Base-by-base conservation (phyloP, 2,888 invertebrate genomes). In the Lacanobia oleracea region DNA sequence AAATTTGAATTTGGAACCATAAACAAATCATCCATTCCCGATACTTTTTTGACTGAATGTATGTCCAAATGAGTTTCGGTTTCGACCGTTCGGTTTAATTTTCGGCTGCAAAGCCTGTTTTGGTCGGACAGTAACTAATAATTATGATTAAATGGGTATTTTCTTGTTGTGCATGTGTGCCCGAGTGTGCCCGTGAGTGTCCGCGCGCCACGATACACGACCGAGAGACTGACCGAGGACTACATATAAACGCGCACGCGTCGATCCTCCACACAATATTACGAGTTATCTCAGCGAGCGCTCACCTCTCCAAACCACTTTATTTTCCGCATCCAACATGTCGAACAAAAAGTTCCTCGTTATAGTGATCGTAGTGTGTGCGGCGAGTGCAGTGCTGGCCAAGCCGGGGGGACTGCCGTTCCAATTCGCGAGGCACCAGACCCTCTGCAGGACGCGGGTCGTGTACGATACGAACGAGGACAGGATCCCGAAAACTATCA, bases 401-500 rank as follows among this genome's bases (percentile, higher is more conserved):
- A 61, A 57, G 27, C 67, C 79, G n/a, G 64, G 53, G 67, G 68
- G 73, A 54, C 61, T 77, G 67, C 1, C 6, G 5, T 61, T 82
- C 9, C 18, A 54, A 2, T 27, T 57, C 21, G 69, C 64, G 37
- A 59, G 43, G 37, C 21, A 75, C 60, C 67, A 68, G 57, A 76
- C 82, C 50, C 77, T 87, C 54, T 86, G 87, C 54, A 73, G 72
- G n/a, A 75, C 78, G n/a, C 66, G 43, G 56, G 88, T 92, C 79
- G 77, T 77, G 9, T 82, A 86, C 73, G 87, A 93, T 86, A 81
- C 75, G 16, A 67, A 91, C 83, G 72, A 78, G 12, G 75, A 83
- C 40, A 87, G 93, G 18, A 85, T 91, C 68, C 93, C 93, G 72
- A 87, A 86, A 33, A 79, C 84, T 64, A 93, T 93, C 81, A 93